Evolutionary conservation across 2,888 invertebrate species (phyloP), one percentile per base, ranked within the genome.

Genomic region (Athalia circularis): DNA sequence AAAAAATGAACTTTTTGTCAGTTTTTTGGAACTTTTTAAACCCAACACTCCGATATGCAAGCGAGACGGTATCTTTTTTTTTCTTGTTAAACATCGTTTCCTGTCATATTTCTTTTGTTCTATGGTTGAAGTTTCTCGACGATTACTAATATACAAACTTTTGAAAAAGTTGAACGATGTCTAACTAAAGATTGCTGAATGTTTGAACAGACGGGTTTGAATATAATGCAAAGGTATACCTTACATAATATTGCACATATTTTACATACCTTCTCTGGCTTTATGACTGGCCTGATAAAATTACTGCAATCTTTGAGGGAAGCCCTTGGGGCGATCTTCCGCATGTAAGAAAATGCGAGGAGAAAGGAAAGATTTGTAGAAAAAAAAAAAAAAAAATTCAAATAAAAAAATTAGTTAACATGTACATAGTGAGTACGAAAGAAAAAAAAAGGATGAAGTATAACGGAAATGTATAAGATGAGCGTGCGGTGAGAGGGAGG

Each of bases 221-320:
- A 59, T 72, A 29, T 29, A 29, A 29, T 29, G 29, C 29, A 29
- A 1, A 29, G 29, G 29, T 29, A 29, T 29, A 29, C 29, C 29
- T 29, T 29, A 29, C 29, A 29, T 29, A 29, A 29, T 29, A 29
- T 29, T 29, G 29, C 29, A 29, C 29, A 29, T 29, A 29, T 29
- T 29, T 29, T 29, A 29, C 29, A 29, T 29, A 15, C 54, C 54
- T 70, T 50, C 45, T 8, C 47, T 50, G 9, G 48, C 50, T 3
- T 54, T n/a, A 11, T 57, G 13, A 9, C 72, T 9, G 11, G 47
- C 72, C 59, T 59, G 57, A 54, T 54, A 11, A 72, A 59, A 45
- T 59, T 72, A 72, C 59, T 72, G 45, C 72, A 72, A 72, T 72
- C 72, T 72, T 68, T 61, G 57, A 47, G 59, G 57, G 57, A 13